Conservation (phyloP, 53 echinoderm and acorn worm species). For the Antedon mediterranea region DNA sequence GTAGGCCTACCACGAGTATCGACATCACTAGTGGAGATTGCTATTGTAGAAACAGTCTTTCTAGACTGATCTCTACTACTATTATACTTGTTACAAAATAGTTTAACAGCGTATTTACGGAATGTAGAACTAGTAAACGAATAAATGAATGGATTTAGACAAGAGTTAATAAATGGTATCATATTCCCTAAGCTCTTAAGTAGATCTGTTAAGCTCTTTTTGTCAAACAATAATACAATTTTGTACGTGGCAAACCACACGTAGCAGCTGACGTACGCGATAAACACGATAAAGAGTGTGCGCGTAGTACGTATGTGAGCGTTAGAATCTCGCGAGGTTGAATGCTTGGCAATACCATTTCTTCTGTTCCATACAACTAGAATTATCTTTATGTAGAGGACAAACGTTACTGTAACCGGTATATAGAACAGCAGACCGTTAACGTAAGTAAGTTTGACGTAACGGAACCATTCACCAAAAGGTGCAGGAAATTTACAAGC, state of each 20-base stretch:
- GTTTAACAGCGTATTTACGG: background rate
- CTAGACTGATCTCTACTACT: no score
- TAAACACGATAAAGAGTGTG: conserved; percentile 4
- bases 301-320: background rate
- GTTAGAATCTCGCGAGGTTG: background rate
- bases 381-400: background rate
- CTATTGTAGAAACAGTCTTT: no score
- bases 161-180: conserved; percentile 61
- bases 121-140: conserved; percentile 41
- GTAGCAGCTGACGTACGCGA: conserved; percentile 57
- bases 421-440: background rate
- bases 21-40: no score
- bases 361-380: background rate
- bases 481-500: background rate
- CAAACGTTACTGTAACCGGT: background rate
- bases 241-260: conserved; percentile 61
- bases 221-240: conserved; percentile 33
- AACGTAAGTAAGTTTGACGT: background rate
- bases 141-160: conserved; percentile 75
- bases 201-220: no score
- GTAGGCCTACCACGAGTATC: no score
- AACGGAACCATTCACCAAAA: background rate
- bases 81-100: background rate
- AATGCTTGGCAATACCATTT: background rate
- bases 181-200: conserved; percentile 12